Conservation (phyloP, 2,797 vertebrate species). For the Melanotaenia boesemani region DNA sequence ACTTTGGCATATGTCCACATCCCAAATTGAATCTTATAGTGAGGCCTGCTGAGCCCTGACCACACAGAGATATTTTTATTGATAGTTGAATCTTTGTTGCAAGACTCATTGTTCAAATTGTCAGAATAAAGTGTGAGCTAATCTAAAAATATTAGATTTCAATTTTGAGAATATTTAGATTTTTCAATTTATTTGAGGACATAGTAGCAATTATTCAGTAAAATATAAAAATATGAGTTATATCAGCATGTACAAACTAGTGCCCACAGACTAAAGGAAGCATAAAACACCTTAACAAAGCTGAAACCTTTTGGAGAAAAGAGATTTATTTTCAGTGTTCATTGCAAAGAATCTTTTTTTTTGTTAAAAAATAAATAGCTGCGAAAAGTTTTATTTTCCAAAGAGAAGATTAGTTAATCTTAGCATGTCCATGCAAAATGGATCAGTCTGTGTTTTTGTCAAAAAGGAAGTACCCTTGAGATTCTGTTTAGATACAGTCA, state of each 20-base stretch:
- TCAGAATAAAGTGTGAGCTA: slow-evolving; percentile 19
- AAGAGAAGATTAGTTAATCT: background rate
- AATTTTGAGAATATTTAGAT: background rate
- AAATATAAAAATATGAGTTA: background rate
- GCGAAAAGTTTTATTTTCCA: background rate
- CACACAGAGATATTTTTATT: slow-evolving; percentile 23
- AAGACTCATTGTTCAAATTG: slow-evolving; percentile 24
- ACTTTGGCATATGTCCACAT: slow-evolving; percentile 47
- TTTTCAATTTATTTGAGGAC: background rate
- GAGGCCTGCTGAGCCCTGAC: slow-evolving; percentile 1
- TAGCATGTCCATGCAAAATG: background rate
- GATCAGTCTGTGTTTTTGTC: too few relatives aligned
- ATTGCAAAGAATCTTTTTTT: background rate
- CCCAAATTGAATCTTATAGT: slow-evolving; percentile 17
- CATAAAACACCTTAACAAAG: background rate
- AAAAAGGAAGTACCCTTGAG: background rate
- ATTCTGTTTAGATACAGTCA: background rate
- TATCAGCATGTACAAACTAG: background rate
- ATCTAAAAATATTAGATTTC: background rate
- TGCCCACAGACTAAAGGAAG: background rate
- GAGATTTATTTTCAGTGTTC: background rate
- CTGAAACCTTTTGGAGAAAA: background rate
- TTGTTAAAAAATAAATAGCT: background rate
- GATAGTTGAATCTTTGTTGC: slow-evolving; percentile 15
- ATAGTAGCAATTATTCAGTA: background rate